Base-by-base conservation (phyloP, 1,140 invertebrate species). In the Nasonia giraulti region DNA sequence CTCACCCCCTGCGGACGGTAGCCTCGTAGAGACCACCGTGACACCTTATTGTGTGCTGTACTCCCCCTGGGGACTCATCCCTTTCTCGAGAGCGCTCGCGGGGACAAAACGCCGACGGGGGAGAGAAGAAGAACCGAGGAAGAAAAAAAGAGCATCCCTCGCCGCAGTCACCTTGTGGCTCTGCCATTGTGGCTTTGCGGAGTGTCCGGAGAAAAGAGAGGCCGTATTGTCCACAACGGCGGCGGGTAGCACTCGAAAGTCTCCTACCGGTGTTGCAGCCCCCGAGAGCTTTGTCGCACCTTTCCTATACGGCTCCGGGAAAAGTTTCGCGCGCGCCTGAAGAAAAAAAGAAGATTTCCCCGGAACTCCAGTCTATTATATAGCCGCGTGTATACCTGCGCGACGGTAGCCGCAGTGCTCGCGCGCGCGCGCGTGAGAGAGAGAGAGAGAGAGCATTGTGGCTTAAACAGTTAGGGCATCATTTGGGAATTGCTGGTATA, bases 1-100 rank as follows among this genome's bases (percentile, higher is more conserved):
- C 17, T n/a, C 20, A 86, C 88, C 89, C 90, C 91, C 91, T 79
- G 89, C 82, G 75, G 90, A 90, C 91, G 88, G 91, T 92, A 92
- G 91, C 90, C 85, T 80, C 47, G 31, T 11, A 71, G 66, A 84
- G 90, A 91, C 91, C 90, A 92, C 90, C 91, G 87, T 91, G 90
- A 89, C 89, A 90, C 47, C 3, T 8, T 11, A 47, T 55, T 88
- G 89, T 90, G 5, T 37, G 5, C 33, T 37, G 1, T 37, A 37
- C 5, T 37, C 33, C 83, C 80, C 85, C 78, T 74, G 80, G 83
- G 89, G 89, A 90, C 90, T 90, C 90, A 90, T 90, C 84, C 86
- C 83, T 89, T 89, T 88, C 87, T 79, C 84, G 77, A 66, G 66
- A 84, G 87, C 87, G 82, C 84, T 69, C 33, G 2, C 40, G 40